phyloP scores from a whole-genome alignment of 1,140 invertebrate species.

The Adelges cooleyi region DNA sequence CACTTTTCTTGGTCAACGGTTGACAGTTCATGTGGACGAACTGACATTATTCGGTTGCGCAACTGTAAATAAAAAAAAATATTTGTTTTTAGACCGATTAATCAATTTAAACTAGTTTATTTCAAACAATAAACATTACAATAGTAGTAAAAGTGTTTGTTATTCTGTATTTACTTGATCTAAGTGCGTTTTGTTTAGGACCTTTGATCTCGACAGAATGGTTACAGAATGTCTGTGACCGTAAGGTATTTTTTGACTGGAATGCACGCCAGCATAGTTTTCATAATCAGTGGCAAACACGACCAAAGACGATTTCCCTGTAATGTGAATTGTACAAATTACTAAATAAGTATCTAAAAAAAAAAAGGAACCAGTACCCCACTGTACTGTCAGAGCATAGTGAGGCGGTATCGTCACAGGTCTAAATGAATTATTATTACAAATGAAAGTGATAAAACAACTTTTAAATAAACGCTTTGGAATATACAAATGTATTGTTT shows the following conservation, averaged over 20 bases:
- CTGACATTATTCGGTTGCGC: constrained; percentile 46
- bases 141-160: no score
- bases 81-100: background rate
- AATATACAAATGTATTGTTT: no score
- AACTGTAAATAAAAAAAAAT: constrained; percentile 40
- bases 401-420: no score
- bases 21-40: constrained; percentile 59
- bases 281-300: constrained; percentile 63
- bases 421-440: no score
- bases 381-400: no score
- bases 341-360: background rate
- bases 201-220: constrained; percentile 57
- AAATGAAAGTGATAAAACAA: no score
- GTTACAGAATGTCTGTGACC: constrained; percentile 63
- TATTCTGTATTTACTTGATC: constrained; percentile 55
- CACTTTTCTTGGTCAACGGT: constrained; percentile 59
- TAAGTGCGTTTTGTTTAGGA: constrained; percentile 52
- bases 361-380: no score
- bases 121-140: no score
- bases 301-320: constrained; percentile 60
- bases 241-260: constrained; percentile 62
- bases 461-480: no score
- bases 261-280: constrained; percentile 62
- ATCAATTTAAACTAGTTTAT: background rate
- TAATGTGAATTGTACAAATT: constrained; percentile 30